phyloP scores from a whole-genome alignment of 2,797 vertebrate species.

The Anabacerthia variegaticeps region DNA sequence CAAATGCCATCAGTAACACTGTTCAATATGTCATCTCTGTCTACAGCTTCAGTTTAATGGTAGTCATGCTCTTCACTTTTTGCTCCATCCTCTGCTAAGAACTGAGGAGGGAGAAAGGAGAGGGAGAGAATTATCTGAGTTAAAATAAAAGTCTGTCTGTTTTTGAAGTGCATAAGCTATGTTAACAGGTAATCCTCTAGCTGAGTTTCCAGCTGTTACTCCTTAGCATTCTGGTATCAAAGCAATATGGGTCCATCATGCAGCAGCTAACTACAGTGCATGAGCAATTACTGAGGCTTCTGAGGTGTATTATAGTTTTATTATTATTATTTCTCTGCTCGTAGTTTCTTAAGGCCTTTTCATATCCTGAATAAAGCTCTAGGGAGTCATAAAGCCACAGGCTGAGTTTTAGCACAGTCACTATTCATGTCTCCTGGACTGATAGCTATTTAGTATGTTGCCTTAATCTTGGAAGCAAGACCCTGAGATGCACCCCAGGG shows the following conservation, averaged over 20 bases:
- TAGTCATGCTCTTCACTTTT: background rate
- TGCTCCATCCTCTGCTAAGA: background rate
- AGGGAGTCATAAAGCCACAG: slow-evolving; percentile 54
- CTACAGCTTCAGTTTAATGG: background rate
- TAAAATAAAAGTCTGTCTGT: background rate
- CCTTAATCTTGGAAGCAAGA: slow-evolving; percentile 43
- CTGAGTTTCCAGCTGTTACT: slow-evolving; percentile 57
- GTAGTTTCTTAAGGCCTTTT: slow-evolving; percentile 35
- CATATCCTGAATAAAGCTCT: slow-evolving; percentile 23
- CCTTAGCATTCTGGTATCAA: slow-evolving; percentile 34
- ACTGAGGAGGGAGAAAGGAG: background rate
- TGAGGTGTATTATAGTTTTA: slow-evolving; percentile 39
- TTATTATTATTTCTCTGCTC: slow-evolving; percentile 54
- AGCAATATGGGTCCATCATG: background rate
- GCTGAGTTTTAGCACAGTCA: slow-evolving; percentile 11
- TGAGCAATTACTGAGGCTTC: slow-evolving; percentile 27
- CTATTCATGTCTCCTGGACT: background rate
- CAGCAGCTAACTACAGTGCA: slow-evolving; percentile 27
- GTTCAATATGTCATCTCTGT: background rate
- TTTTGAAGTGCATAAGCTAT: slow-evolving; percentile 20
- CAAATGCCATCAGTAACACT: background rate
- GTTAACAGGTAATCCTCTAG: slow-evolving; percentile 1
- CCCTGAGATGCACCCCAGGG: slow-evolving; percentile 47
- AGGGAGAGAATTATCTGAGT: background rate
- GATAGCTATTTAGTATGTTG: slow-evolving; percentile 38